Evolutionary conservation across 2,888 invertebrate species (phyloP).

Genomic region (Phalera bucephala): DNA sequence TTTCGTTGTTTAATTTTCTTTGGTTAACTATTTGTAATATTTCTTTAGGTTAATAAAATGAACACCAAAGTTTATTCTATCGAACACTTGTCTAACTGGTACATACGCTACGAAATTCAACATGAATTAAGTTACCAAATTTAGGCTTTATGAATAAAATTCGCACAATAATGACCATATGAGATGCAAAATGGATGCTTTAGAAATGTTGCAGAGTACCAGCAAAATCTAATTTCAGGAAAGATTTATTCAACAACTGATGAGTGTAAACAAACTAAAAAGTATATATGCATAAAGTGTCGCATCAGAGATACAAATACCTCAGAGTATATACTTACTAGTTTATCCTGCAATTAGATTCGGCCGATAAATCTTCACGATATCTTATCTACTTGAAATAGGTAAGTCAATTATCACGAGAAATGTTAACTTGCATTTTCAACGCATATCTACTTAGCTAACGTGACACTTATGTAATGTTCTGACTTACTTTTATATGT

Average conservation of each 20-base stretch:
- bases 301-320: too few relatives aligned
- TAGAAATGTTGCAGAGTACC: not conserved
- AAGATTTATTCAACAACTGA: too few relatives aligned
- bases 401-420: slow-evolving; percentile 19
- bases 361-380: slow-evolving; percentile 3
- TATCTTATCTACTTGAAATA: too few relatives aligned
- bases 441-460: not conserved
- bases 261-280: too few relatives aligned
- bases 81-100: slow-evolving; percentile 28
- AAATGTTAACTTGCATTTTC: slow-evolving; percentile 2
- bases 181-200: slow-evolving; percentile 16
- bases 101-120: slow-evolving; percentile 23
- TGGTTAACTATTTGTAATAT: slow-evolving; percentile 71
- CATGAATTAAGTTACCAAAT: slow-evolving; percentile 53
- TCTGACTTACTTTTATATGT: too few relatives aligned
- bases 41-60: slow-evolving; percentile 60
- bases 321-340: too few relatives aligned
- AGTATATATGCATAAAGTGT: too few relatives aligned
- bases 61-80: slow-evolving; percentile 67
- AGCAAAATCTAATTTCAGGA: not conserved
- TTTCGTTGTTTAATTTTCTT: slow-evolving; percentile 63
- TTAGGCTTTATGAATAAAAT: slow-evolving; percentile 51
- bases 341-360: not conserved
- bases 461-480: slow-evolving; percentile 1
- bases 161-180: slow-evolving; percentile 44